A percentile compares a stretch with the other conserved stretches of the same genome.
Conservation (phyloP, 1,140 invertebrate genomes). For the Brachionus calyciflorus region DNA sequence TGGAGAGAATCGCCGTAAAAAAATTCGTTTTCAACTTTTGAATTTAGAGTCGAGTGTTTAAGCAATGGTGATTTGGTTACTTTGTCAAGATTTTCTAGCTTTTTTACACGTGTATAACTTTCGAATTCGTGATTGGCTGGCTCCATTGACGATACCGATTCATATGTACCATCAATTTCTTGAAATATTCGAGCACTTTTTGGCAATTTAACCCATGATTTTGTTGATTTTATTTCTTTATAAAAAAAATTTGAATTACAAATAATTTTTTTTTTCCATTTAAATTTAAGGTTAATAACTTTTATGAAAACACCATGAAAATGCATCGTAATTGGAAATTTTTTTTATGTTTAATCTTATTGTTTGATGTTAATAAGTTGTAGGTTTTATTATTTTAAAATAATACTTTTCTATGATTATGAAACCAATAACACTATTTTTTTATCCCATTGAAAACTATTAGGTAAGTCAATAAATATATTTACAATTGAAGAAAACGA, state of each 20-base stretch:
- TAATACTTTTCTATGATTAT: no score
- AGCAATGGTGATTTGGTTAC: conserved; percentile 10
- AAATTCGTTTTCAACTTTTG: neutral
- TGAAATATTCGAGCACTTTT: conserved; percentile 21
- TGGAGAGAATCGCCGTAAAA: neutral
- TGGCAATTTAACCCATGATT: conserved; percentile 39
- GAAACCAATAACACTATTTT: no score
- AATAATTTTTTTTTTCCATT: neutral
- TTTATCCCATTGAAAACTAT: no score
- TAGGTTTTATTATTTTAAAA: no score
- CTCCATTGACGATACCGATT: conserved; percentile 32
- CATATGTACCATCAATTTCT: conserved; percentile 18
- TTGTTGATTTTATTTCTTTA: conserved; percentile 38
- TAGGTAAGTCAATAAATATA: no score
- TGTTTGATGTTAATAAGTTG: no score
- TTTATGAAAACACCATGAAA: no score
- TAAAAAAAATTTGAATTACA: neutral
- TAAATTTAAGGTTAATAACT: no score
- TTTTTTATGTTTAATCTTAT: no score
- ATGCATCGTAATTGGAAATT: no score
- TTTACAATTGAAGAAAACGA: no score
- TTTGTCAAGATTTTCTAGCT: conserved; percentile 16
- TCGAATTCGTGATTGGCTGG: conserved; percentile 41
- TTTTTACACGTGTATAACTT: conserved; percentile 3
- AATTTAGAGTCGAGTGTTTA: conserved; percentile 36